These are phyloP conservation scores for Griposia aprilina DNA, from an alignment of 2,888 invertebrate species.

Conservation along the genomic window DNA sequence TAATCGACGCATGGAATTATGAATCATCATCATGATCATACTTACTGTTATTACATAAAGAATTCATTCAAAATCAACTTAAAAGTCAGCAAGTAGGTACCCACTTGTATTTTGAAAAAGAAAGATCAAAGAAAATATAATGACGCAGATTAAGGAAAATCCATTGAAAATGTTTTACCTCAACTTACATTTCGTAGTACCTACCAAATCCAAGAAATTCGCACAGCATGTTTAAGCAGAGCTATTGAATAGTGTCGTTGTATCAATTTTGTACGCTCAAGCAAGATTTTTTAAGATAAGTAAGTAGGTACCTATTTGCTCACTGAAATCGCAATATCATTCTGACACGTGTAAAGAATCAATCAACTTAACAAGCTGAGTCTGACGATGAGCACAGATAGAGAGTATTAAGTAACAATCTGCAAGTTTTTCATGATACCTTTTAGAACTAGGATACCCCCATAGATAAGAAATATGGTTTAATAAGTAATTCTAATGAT, in stretches of 20 bases:
- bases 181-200: not conserved
- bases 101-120: not conserved
- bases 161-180: not conserved
- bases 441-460: not conserved
- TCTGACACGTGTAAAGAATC: slow-evolving; percentile 22
- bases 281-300: slow-evolving; percentile 21
- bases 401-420: not conserved
- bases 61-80: not conserved
- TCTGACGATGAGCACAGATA: slow-evolving; percentile 21
- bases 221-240: slow-evolving; percentile 41
- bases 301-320: slow-evolving; percentile 5
- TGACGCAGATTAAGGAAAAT: slow-evolving; percentile 28
- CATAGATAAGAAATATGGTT: not conserved
- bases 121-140: not conserved
- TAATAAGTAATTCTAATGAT: slow-evolving; percentile 7
- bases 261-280: slow-evolving; percentile 30
- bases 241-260: slow-evolving; percentile 25
- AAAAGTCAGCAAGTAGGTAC: not conserved
- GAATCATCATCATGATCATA: slow-evolving; percentile 11
- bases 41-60: not conserved
- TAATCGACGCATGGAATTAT: not conserved
- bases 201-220: slow-evolving; percentile 19
- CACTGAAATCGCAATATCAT: slow-evolving; percentile 19
- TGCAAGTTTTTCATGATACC: not conserved
- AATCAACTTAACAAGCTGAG: slow-evolving; percentile 21